These are phyloP conservation scores for Lasiurus borealis DNA, from an alignment of 2,113 vertebrate genomes.

Conservation along the genomic window DNA sequence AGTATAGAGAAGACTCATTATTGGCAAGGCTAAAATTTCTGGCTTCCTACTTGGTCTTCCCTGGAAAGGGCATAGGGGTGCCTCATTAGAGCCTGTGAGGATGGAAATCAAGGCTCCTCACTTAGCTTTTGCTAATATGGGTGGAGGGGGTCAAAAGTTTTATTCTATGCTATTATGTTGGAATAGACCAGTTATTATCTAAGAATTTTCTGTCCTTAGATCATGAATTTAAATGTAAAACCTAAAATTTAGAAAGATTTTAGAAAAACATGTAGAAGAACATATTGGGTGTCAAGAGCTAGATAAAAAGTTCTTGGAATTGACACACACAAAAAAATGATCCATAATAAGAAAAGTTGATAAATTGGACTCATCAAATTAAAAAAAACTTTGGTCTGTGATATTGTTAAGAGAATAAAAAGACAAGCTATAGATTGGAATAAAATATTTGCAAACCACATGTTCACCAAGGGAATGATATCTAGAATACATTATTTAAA, in stretches of 20 bases:
- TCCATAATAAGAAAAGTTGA: not conserved
- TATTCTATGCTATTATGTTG: not conserved
- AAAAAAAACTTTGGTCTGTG: not conserved
- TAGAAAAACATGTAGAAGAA: not conserved
- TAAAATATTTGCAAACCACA: not conserved
- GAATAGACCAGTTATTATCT: not conserved
- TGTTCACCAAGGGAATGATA: not conserved
- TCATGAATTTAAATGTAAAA: conserved; percentile 43
- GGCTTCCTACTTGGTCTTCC: not conserved
- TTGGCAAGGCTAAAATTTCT: not conserved
- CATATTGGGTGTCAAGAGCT: not conserved
- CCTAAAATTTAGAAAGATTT: not conserved
- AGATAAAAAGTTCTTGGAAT: not conserved
- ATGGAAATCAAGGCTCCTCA: not conserved
- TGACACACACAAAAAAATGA: not conserved
- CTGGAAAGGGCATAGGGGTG: rapidly evolving
- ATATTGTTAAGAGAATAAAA: not conserved
- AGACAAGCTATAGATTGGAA: not conserved
- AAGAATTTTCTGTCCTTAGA: not conserved
- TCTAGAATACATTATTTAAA: not conserved
- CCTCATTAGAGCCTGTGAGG: not conserved
- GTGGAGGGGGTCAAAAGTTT: not conserved
- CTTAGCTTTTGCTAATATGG: not conserved
- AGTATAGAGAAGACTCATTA: not conserved
- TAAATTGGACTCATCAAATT: not conserved